phyloP scores from a whole-genome alignment of 2,113 vertebrate species.

The Bostrychus sinensis region DNA sequence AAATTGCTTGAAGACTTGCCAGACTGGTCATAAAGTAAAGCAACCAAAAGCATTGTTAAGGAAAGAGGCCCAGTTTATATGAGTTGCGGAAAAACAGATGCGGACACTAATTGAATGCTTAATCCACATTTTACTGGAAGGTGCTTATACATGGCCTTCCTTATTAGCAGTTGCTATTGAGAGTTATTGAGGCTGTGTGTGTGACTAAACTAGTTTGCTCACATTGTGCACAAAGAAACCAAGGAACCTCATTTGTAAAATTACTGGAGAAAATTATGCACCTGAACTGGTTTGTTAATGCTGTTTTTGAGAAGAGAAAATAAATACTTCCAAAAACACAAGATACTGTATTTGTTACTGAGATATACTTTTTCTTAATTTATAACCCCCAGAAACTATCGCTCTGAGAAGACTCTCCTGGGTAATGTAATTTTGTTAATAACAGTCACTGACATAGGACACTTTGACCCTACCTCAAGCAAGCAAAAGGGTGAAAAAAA shows the following conservation, averaged over 20 bases:
- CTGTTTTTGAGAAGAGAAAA: too few species aligned
- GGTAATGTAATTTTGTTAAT: not conserved
- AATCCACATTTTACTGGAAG: not conserved
- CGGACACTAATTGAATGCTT: too few species aligned
- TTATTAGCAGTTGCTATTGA: not conserved
- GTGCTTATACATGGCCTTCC: not conserved
- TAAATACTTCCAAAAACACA: too few species aligned
- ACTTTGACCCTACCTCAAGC: not conserved
- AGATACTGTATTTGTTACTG: not conserved
- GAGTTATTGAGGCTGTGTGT: not conserved
- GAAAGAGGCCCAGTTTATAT: too few species aligned
- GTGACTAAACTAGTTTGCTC: conserved; percentile 28
- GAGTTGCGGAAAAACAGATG: too few species aligned
- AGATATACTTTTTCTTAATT: not conserved
- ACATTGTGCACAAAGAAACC: not conserved
- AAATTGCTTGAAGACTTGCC: too few species aligned
- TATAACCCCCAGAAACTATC: too few species aligned
- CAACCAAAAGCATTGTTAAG: too few species aligned
- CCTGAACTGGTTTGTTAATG: not conserved
- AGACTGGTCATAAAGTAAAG: too few species aligned
- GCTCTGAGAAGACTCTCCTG: too few species aligned
- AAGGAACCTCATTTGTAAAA: not conserved
- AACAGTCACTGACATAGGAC: not conserved
- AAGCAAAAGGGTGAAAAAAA: not conserved
- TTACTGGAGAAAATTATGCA: not conserved